Evolutionary conservation across 1,140 invertebrate species (phyloP).

Genomic region (Brachionus calyciflorus): DNA sequence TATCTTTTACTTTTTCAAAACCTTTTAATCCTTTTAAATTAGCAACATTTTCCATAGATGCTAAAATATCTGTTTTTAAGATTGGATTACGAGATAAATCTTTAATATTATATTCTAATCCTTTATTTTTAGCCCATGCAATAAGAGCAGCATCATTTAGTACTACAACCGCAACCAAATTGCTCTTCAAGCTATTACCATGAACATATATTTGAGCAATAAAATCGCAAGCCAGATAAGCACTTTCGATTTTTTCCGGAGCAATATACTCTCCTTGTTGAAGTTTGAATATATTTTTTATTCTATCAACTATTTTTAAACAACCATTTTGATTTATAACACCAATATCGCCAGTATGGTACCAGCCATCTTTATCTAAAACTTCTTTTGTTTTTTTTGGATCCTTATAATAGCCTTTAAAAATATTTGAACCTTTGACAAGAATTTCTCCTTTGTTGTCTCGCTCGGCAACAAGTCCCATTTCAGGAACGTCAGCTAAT

Average conservation of each 20-base stretch:
- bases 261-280: slow-evolving; percentile 83
- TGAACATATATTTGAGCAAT: slow-evolving; percentile 96
- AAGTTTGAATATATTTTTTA: slow-evolving; percentile 94
- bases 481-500: slow-evolving; percentile 87
- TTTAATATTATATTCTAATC: not conserved
- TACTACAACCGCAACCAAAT: slow-evolving; percentile 4
- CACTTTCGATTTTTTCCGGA: slow-evolving; percentile 97
- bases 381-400: slow-evolving; percentile 60
- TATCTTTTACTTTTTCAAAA: slow-evolving; percentile 27
- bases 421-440: slow-evolving; percentile 78
- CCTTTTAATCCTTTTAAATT: not conserved
- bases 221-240: slow-evolving; percentile 84
- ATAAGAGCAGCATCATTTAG: not conserved
- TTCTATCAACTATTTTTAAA: slow-evolving; percentile 89
- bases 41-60: not conserved
- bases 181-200: slow-evolving; percentile 78
- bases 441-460: slow-evolving; percentile 59
- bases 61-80: not conserved
- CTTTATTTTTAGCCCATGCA: not conserved
- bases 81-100: not conserved
- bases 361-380: slow-evolving; percentile 62
- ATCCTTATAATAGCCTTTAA: slow-evolving; percentile 70
- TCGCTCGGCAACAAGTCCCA: too few species aligned
- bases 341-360: slow-evolving; percentile 60
- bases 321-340: not conserved